A percentile compares a stretch with the other conserved stretches of the same genome.
Evolutionary conservation across 2,113 vertebrate species (phyloP).

Genomic region (Monarcha castaneiventris): DNA sequence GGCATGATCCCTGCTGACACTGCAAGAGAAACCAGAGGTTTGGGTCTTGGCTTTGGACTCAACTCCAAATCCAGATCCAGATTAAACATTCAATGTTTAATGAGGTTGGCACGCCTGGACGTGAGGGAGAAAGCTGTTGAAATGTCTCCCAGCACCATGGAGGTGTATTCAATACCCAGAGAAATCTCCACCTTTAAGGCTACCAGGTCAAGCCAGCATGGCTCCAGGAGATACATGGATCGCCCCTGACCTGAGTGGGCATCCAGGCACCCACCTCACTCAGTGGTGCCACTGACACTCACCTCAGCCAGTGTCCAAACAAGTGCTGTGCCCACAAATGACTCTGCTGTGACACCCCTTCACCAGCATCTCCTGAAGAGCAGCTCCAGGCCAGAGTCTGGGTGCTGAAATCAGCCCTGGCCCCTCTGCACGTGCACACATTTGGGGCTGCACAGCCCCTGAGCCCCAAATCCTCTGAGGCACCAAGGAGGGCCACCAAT

Average conservation of each 20-base stretch:
- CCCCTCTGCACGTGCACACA: neutral
- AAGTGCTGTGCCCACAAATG: neutral
- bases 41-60: neutral
- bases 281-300: too few relatives aligned
- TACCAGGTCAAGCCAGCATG: neutral
- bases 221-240: neutral
- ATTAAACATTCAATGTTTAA: neutral
- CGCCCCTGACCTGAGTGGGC: neutral
- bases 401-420: neutral
- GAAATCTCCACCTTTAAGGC: neutral
- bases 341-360: neutral
- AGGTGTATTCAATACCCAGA: neutral
- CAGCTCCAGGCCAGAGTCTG: neutral
- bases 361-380: neutral
- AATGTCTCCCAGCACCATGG: neutral
- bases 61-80: neutral
- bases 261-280: neutral
- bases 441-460: fast-evolving
- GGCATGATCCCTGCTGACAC: neutral
- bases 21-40: neutral
- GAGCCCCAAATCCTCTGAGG: neutral
- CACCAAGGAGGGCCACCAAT: neutral
- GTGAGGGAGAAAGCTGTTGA: neutral
- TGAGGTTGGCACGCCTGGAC: neutral
- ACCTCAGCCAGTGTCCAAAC: neutral